Evolutionary conservation across 2,113 vertebrate species (phyloP).

Genomic region (Anthoscopus minutus): DNA sequence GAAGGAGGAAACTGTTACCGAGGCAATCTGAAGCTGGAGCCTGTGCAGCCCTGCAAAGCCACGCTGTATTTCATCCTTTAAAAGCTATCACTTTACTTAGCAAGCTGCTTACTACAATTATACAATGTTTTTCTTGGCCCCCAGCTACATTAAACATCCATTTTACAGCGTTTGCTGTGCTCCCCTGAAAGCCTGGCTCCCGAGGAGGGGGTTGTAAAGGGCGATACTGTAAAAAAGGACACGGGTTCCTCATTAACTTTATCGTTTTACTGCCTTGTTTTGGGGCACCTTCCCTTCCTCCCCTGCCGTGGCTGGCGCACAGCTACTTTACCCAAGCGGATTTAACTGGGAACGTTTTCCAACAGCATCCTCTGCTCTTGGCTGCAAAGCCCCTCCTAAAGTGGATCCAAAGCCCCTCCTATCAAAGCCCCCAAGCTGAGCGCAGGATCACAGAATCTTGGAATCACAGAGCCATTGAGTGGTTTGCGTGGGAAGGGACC

Average conservation of each 20-base stretch:
- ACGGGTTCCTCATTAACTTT: constrained; percentile 73
- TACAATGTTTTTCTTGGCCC: constrained; percentile 76
- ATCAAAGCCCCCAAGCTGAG: neutral
- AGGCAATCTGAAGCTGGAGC: constrained; percentile 63
- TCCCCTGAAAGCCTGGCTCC: constrained; percentile 66
- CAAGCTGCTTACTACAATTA: constrained; percentile 73
- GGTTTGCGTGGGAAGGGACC: neutral
- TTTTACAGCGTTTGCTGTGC: constrained; percentile 70
- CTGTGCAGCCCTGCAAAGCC: constrained; percentile 47
- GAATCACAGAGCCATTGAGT: accelerated
- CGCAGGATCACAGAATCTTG: neutral
- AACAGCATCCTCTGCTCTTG: neutral
- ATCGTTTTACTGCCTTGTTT: constrained; percentile 71
- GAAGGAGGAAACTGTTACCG: constrained; percentile 64
- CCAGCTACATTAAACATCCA: constrained; percentile 73
- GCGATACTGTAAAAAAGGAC: constrained; percentile 55
- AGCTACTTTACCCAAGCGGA: accelerated
- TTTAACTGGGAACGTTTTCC: neutral
- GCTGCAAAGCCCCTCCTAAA: neutral
- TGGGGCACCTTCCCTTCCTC: constrained; percentile 64
- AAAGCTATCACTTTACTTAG: constrained; percentile 76
- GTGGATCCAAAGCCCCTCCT: neutral
- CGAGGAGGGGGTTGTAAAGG: constrained; percentile 54
- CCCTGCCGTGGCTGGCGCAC: neutral
- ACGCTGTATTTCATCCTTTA: constrained; percentile 69